phyloP scores from a whole-genome alignment of 2,888 invertebrate genomes.

The Acanthacorydalis orientalis region DNA sequence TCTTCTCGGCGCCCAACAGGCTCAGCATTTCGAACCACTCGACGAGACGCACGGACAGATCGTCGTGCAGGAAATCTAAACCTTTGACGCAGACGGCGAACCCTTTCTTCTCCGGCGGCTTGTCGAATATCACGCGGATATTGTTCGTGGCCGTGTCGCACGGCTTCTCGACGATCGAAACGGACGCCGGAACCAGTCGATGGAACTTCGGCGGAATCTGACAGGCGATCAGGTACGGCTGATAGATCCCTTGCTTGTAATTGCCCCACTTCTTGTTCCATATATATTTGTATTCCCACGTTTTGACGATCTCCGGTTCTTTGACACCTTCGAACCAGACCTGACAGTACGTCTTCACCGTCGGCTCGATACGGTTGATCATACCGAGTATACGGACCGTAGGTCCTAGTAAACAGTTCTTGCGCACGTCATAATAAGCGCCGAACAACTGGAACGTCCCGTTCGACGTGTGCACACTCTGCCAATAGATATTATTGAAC shows the following conservation, averaged over 20 bases:
- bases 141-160: constrained; percentile 80
- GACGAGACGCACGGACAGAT: constrained; percentile 72
- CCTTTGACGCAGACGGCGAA: constrained; percentile 92
- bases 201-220: constrained; percentile 61
- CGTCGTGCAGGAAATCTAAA: constrained; percentile 81
- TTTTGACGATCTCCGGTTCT: constrained; percentile 65
- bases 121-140: constrained; percentile 64
- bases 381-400: constrained; percentile 61
- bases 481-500: constrained; percentile 90
- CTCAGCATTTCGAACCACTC: constrained; percentile 88
- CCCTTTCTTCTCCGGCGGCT: constrained; percentile 51
- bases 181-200: constrained; percentile 59
- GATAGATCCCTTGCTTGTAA: constrained; percentile 78
- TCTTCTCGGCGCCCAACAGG: constrained; percentile 76
- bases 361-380: constrained; percentile 75
- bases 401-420: constrained; percentile 61
- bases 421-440: constrained; percentile 73
- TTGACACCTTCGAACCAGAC: constrained; percentile 77
- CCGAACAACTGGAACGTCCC: constrained; percentile 85
- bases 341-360: constrained; percentile 67
- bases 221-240: constrained; percentile 81
- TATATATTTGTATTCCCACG: constrained; percentile 81
- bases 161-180: constrained; percentile 68
- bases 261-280: constrained; percentile 94
- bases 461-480: constrained; percentile 61